Base-by-base conservation (phyloP, 2,888 invertebrate species). In the Drosophila algonquin region DNA sequence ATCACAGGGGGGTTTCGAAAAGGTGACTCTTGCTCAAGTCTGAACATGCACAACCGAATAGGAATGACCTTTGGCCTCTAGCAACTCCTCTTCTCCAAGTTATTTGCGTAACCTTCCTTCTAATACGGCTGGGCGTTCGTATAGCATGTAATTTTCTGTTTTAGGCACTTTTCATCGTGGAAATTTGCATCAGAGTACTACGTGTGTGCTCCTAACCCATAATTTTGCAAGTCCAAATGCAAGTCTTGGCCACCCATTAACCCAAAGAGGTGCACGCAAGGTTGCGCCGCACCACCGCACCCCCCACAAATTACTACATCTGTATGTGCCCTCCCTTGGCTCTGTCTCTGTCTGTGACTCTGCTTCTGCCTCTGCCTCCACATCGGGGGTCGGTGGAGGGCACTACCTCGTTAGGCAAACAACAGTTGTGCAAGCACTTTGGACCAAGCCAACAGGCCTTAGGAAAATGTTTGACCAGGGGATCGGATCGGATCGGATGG, bases 401-500 rank as follows among this genome's bases (percentile, higher is more conserved):
- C 40, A 40, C 14, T 2, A 14, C 14, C 51, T 14, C 30, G 50
- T 32, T 44, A 50, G 45, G 51, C 69, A 72, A 69, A 75, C 72
- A 68, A 59, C 58, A 57, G 58, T 53, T 73, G 64, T 44, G 68
- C 60, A 53, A 44, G 48, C 35, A 55, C 64, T 61, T 47, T 18
- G 55, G 46, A 55, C 46, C 55, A 40, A 30, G 2, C 40, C 14
- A 14, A 1, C 40, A 40, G 40, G 40, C 40, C 40, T 14, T 6
- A 7, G 14, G 1, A 7, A 40, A 54, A 54, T 52, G 56, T 57
- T 56, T 56, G 67, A 47, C 50, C 48, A 50, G 40, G n/a, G 40
- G 2, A 32, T 32, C 10, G 32, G 32, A 8, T 30, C 27, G 8
- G 4, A 1, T 10, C 32, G 12, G 10, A 1, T 40, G 6, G 40